These are phyloP conservation scores for Cataglyphis livida DNA, from an alignment of 2,888 invertebrate genomes.

Conservation along the genomic window DNA sequence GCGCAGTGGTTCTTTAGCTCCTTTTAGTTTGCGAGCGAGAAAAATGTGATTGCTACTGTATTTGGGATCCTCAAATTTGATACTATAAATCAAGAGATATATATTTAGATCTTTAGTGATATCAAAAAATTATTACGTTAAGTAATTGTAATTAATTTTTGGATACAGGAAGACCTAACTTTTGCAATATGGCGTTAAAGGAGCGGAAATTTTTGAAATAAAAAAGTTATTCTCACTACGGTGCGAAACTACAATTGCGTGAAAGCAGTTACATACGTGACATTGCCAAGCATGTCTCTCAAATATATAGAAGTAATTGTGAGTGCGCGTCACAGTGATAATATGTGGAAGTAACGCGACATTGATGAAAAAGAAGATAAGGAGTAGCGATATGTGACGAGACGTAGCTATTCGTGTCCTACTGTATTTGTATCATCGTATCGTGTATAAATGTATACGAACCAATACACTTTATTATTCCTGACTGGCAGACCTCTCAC, in stretches of 20 bases:
- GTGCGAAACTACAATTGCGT: too few relatives aligned
- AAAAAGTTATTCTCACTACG: too few relatives aligned
- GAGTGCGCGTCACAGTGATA: neutral
- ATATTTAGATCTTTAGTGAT: neutral
- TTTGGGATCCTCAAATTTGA: constrained; percentile 92
- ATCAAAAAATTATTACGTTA: neutral
- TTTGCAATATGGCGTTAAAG: neutral
- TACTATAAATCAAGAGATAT: constrained; percentile 86
- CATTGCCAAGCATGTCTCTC: too few relatives aligned
- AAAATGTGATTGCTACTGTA: constrained; percentile 92
- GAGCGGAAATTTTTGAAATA: neutral
- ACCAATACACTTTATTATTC: constrained; percentile 86
- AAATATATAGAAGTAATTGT: neutral
- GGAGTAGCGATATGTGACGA: neutral
- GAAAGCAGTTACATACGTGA: too few relatives aligned
- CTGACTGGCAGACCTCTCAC: constrained; percentile 89
- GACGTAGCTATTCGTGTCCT: neutral
- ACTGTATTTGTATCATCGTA: neutral
- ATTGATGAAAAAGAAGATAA: neutral
- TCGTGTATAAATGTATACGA: constrained; percentile 65
- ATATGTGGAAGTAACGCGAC: neutral
- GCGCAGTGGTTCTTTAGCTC: constrained; percentile 90
- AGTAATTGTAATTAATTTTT: neutral
- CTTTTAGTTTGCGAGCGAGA: constrained; percentile 90
- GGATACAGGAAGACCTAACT: neutral